Evolutionary conservation across 1,140 invertebrate species (phyloP), one percentile per base, ranked within the genome.

Genomic region (Lordiphosa collinella): DNA sequence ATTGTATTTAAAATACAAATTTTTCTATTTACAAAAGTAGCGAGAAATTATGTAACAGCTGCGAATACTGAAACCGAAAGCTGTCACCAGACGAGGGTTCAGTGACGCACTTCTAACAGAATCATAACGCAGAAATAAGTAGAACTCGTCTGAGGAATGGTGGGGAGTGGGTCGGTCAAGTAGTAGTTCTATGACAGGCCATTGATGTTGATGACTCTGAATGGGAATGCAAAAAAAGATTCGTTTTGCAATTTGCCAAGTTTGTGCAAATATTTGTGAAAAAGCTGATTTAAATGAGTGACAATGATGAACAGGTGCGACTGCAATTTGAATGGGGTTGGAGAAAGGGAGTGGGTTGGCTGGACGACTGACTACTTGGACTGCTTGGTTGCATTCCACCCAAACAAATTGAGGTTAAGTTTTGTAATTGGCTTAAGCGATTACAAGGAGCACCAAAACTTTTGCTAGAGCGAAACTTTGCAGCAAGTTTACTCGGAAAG

Each of bases 351-450:
- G 25, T 29, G 25, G 6, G 40, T 37, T 9, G 9, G 12, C 8
- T 29, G 22, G 29, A 8, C 16, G 22, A 16, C 7, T 34, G n/a
- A 61, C 22, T 50, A 49, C 12, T 22, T n/a, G 16, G 22, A n/a
- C 49, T 25, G 29, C 38, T n/a, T 32, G 13, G 18, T 11, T 58
- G 57, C 56, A 48, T 41, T 18, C 4, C 14, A 6, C 4, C 47
- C 13, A 22, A 18, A 62, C 54, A 65, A 73, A 78, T 72, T 84
- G 63, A 69, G 78, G 76, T 82, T 84, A 82, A 72, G 72, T 84
- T 79, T 54, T 62, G 56, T 85, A 84, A 85, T 82, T 84, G 78
- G 68, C 68, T 84, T 65, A 84, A 84, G 72, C 68, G 68, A 78
- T 82, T 82, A 62, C 62, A 76, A 82, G 78, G 49, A 72, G 78